Evolutionary conservation across 2,888 invertebrate species (phyloP).

Genomic region (Silvanus unidentatus): DNA sequence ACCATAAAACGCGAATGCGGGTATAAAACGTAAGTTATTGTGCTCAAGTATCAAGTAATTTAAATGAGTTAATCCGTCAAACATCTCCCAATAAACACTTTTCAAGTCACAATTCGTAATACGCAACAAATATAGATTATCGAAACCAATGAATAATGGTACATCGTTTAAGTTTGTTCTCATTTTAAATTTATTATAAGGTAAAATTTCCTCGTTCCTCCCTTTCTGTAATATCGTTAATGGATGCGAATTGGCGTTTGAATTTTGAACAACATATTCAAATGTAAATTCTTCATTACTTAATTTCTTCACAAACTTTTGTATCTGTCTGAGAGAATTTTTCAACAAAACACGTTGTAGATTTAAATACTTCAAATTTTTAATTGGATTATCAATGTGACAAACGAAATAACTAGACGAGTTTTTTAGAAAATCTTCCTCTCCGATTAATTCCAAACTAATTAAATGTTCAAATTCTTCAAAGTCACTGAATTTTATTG

Average conservation of each 20-base stretch:
- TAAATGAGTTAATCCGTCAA: constrained; percentile 56
- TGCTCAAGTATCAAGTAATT: constrained; percentile 59
- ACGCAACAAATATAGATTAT: constrained; percentile 53
- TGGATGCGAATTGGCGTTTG: constrained; percentile 33
- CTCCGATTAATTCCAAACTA: constrained; percentile 58
- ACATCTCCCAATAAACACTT: constrained; percentile 63
- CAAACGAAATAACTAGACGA: constrained; percentile 41
- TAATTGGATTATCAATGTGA: constrained; percentile 48
- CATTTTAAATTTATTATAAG: constrained; percentile 58
- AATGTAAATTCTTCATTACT: constrained; percentile 39
- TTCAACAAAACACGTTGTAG: constrained; percentile 47
- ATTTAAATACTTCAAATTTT: constrained; percentile 49
- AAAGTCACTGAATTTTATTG: constrained; percentile 46
- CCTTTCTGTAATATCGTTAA: constrained; percentile 39
- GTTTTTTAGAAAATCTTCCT: constrained; percentile 36
- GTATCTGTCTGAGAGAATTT: constrained; percentile 39
- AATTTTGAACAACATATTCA: constrained; percentile 37
- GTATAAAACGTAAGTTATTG: constrained; percentile 59
- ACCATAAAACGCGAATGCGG: constrained; percentile 64
- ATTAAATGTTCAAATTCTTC: constrained; percentile 49
- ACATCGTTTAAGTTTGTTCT: constrained; percentile 46
- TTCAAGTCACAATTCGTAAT: constrained; percentile 56
- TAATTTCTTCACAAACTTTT: constrained; percentile 44
- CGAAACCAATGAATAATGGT: constrained; percentile 49
- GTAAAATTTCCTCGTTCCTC: constrained; percentile 51